Evolutionary conservation across 2,113 vertebrate species (phyloP), one percentile per base, ranked within the genome.

Genomic region (Malurus melanocephalus): DNA sequence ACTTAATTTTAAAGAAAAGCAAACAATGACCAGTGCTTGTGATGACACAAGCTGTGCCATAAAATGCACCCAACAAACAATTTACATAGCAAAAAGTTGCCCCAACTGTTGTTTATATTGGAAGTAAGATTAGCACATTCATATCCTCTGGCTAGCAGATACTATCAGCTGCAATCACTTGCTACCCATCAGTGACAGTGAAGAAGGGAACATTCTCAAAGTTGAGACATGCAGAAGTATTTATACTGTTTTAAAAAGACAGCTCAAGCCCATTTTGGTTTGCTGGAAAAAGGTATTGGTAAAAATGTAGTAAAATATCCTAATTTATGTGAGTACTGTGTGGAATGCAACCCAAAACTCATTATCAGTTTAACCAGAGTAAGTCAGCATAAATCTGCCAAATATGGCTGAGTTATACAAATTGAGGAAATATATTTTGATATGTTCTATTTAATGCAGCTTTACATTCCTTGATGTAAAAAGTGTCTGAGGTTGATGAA

Each of bases 71-170:
- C n/a, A 80, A 71, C 78, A 72, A 38, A 33, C 57, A 35, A 93
- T 93, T 95, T 95, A 94, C 89, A 95, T 94, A 89, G 88, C 88
- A 94, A 95, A 94, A 95, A 71, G 40, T 92, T 94, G 72, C 61
- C 52, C 86, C 72, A 93, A 66, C 27, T 80, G 88, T 83, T 95
- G 86, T 93, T 95, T 95, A 62, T 92, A 73, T 22, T 93, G 79
- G 79, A 90, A 80, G 61, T 26, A 61, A 79, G 83, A 94, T 94
- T 93, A 95, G 81, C 95, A 91, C 80, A 71, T 94, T 95, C 7
- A 11, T 94, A 90, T 90, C 95, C 95, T 79, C 86, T 87, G 90
- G 95, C 90, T 90, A 95, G 78, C 60, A 90, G 95, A 96, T 95
- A 93, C 27, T 59, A 90, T 95, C 90, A 93, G 80, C 74, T 84